These are phyloP conservation scores for Drosophila neonasuta DNA, from an alignment of 2,888 invertebrate species.

Conservation along the genomic window DNA sequence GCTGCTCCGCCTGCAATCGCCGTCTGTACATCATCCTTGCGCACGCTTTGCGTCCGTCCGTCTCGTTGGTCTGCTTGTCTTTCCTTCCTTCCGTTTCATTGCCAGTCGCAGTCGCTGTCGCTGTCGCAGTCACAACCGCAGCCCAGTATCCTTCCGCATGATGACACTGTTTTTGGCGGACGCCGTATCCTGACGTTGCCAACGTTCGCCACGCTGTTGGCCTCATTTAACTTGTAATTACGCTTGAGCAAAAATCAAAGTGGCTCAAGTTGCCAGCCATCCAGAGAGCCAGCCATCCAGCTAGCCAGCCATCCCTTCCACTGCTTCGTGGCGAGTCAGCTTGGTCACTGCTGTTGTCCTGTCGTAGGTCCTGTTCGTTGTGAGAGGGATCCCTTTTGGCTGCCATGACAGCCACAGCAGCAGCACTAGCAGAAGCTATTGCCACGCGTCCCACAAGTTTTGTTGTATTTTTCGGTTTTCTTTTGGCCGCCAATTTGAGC, in stretches of 20 bases:
- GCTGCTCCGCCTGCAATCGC: slow-evolving; percentile 57
- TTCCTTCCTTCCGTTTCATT: slow-evolving; percentile 74
- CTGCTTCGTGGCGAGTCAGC: neutral
- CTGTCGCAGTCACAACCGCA: slow-evolving; percentile 60
- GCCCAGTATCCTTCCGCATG: slow-evolving; percentile 74
- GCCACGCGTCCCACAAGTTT: slow-evolving; percentile 6
- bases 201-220: slow-evolving; percentile 62
- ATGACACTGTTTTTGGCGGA: slow-evolving; percentile 75
- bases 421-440: slow-evolving; percentile 9
- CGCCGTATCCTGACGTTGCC: slow-evolving; percentile 52
- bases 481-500: slow-evolving; percentile 68
- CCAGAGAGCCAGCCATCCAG: slow-evolving; percentile 15
- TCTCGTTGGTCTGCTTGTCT: slow-evolving; percentile 44
- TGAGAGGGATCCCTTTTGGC: slow-evolving; percentile 26
- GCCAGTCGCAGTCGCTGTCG: slow-evolving; percentile 65
- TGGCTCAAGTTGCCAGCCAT: slow-evolving; percentile 75
- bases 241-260: slow-evolving; percentile 76
- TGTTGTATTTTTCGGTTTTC: slow-evolving; percentile 38
- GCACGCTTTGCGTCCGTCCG: slow-evolving; percentile 54
- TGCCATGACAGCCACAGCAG: slow-evolving; percentile 46
- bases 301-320: neutral
- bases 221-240: slow-evolving; percentile 81
- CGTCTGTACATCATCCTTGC: slow-evolving; percentile 67
- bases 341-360: slow-evolving; percentile 39
- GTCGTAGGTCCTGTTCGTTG: slow-evolving; percentile 1